Percentiles rank a stretch among this genome's conserved stretches.
phyloP scores from a whole-genome alignment of 2,888 invertebrate genomes.

The Gisinianus flammeolus region DNA sequence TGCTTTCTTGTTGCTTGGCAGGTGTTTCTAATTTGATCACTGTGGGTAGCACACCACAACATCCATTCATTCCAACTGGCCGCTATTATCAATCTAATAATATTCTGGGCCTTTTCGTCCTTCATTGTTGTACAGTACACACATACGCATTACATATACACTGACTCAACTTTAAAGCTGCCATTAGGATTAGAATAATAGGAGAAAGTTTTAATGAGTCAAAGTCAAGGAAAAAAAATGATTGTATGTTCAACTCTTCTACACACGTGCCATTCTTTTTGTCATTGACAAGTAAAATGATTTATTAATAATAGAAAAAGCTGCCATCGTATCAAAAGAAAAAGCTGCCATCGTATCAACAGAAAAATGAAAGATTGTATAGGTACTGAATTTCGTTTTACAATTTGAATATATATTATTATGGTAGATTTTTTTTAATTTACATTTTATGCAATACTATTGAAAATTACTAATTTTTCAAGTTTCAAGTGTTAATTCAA shows the following conservation, averaged over 20 bases:
- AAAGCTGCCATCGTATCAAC: background rate
- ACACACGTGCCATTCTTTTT: slow-evolving; percentile 18
- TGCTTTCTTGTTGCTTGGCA: slow-evolving; percentile 22
- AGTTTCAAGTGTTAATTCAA: no score
- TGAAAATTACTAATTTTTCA: no score
- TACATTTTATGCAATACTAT: background rate
- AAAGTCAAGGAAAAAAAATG: background rate
- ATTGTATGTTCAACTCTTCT: background rate
- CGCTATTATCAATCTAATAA: slow-evolving; percentile 29
- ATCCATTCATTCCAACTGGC: slow-evolving; percentile 5
- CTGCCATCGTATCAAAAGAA: background rate
- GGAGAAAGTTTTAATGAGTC: slow-evolving; percentile 24
- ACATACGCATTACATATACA: background rate
- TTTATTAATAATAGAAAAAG: background rate
- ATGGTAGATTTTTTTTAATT: background rate
- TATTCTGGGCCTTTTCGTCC: background rate
- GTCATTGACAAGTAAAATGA: slow-evolving; percentile 6
- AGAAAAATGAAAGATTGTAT: background rate
- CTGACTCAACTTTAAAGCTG: background rate
- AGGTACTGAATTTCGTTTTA: background rate
- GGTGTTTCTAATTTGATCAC: slow-evolving; percentile 38
- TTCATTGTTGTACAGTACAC: background rate
- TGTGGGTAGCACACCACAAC: slow-evolving; percentile 24
- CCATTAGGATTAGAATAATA: slow-evolving; percentile 2
- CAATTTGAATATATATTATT: background rate